phyloP scores from a whole-genome alignment of 2,888 invertebrate genomes.

The Ophion ventricosus region DNA sequence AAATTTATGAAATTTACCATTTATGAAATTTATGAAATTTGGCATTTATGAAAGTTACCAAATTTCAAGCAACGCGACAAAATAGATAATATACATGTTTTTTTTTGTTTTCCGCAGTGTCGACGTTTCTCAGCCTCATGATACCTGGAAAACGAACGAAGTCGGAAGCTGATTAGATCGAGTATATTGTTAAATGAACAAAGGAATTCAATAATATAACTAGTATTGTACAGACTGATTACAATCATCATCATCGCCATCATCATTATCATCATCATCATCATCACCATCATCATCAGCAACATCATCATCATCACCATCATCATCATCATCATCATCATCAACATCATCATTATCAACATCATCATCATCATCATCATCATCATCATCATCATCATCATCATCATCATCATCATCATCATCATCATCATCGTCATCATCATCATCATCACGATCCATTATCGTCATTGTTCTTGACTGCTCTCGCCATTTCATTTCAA shows the following conservation, averaged over 20 bases:
- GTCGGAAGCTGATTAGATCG: not conserved
- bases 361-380: slow-evolving; percentile 4
- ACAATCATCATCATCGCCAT: slow-evolving; percentile 7
- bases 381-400: not conserved
- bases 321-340: not conserved
- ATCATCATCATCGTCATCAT: not conserved
- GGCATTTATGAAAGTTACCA: too few species aligned
- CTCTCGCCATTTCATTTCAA: not conserved
- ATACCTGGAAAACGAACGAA: slow-evolving; percentile 31
- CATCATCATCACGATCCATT: slow-evolving; percentile 1
- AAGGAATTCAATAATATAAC: slow-evolving; percentile 4
- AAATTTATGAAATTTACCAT: too few species aligned
- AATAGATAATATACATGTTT: not conserved
- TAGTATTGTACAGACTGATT: slow-evolving; percentile 16
- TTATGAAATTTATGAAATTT: too few species aligned
- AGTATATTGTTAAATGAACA: not conserved
- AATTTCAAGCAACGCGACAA: too few species aligned
- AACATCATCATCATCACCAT: not conserved
- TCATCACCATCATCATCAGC: not conserved
- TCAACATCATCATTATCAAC: not conserved
- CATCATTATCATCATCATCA: not conserved
- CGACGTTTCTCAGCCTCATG: slow-evolving; percentile 30
- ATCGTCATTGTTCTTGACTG: not conserved
- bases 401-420: not conserved
- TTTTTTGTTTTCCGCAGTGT: slow-evolving; percentile 27